A percentile compares a stretch with the other conserved stretches of the same genome.
phyloP scores from a whole-genome alignment of 2,797 vertebrate genomes.

The Crocodylus rhombifer region DNA sequence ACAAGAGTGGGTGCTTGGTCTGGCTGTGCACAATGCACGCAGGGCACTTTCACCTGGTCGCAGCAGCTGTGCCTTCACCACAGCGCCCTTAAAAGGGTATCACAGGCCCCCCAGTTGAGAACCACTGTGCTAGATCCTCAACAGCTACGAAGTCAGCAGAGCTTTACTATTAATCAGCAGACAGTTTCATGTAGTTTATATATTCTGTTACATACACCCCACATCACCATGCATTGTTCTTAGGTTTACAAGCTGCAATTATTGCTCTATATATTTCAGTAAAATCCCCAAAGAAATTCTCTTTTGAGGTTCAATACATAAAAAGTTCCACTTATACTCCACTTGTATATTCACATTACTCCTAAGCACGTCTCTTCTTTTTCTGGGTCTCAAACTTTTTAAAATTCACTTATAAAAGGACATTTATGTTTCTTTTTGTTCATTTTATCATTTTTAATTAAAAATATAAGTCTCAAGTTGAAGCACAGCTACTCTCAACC shows the following conservation, averaged over 20 bases:
- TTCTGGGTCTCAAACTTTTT: not conserved
- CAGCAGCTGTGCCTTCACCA: too few relatives aligned
- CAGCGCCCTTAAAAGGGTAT: too few relatives aligned
- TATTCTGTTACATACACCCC: too few relatives aligned
- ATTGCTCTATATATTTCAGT: not conserved
- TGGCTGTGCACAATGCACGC: too few relatives aligned
- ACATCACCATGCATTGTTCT: too few relatives aligned
- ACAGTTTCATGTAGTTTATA: not conserved
- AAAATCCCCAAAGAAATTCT: not conserved
- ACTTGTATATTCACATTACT: not conserved
- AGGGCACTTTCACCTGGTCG: too few relatives aligned
- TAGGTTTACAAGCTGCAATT: not conserved
- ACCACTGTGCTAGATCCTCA: too few relatives aligned
- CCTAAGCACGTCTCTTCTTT: not conserved
- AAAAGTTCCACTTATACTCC: not conserved
- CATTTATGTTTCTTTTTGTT: not conserved
- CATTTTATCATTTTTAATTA: constrained; percentile 13
- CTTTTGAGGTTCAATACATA: not conserved
- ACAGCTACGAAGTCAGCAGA: too few relatives aligned
- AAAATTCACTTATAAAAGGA: not conserved
- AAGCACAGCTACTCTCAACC: not conserved
- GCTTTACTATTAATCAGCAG: not conserved
- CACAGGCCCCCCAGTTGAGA: too few relatives aligned
- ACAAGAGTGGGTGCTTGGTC: too few relatives aligned
- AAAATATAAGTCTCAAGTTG: not conserved